Base-by-base conservation (phyloP, 2,113 vertebrate species). In the Apodemus sylvaticus region DNA sequence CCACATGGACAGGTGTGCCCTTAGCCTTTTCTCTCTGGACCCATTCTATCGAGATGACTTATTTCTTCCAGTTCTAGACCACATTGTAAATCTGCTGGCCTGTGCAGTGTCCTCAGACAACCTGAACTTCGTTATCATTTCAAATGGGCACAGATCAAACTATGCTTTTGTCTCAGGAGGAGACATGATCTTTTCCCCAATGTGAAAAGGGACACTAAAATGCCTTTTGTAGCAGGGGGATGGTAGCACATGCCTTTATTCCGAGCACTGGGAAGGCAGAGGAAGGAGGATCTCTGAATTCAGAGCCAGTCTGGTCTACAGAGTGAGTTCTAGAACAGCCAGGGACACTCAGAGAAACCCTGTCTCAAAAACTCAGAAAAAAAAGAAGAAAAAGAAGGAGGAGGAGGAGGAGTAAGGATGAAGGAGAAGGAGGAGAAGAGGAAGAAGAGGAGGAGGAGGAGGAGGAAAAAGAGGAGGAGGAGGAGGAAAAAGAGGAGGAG, bases 391-490 rank as follows among this genome's bases (percentile, higher is more conserved):
- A 2, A 20, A 48, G 19, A 9, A 8, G 2, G 31, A 31, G 1
- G 51, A 78, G 3, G 31, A 48, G 34, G 9, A 71, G 14, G 48
- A 10, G 8, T 4, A 5, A 22, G 1, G 20, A 71, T 2, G 17
- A 51, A 14, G 16, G 2, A 26, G 31, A 9, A 11, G 14, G 3
- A 12, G 3, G 34, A 24, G 4, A 19, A 71, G 2, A 19, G 12
- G 7, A 9, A 6, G 24, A 5, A 5, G 31, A 12, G 9, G 5
- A 7, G 48, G 5, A 0, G 48, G 34, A 1, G 48, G n/a, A n/a
- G n/a, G n/a, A n/a, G n/a, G n/a, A n/a, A n/a, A n/a, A n/a, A n/a
- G n/a, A n/a, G n/a, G n/a, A n/a, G n/a, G n/a, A n/a, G n/a, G n/a
- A n/a, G n/a, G n/a, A n/a, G n/a, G n/a, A n/a, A n/a, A n/a, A n/a